phyloP scores from a whole-genome alignment of 2,797 vertebrate species.

The Rhabdophis nuchalis region DNA sequence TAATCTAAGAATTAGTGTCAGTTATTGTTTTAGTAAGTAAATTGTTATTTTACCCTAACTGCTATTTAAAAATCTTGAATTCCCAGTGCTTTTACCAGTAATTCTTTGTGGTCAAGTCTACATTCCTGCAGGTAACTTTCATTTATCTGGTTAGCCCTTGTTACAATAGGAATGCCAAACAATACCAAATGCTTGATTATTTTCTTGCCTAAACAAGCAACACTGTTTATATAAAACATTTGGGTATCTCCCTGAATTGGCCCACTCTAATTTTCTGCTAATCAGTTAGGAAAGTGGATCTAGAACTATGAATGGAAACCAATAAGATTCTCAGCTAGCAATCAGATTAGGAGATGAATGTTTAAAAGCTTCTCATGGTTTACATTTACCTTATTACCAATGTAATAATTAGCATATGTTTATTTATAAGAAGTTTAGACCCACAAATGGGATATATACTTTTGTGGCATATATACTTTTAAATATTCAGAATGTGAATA shows the following conservation, averaged over 20 bases:
- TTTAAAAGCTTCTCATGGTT: not conserved
- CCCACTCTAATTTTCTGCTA: not conserved
- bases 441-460: not conserved
- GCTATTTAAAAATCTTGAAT: not conserved
- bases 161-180: not conserved
- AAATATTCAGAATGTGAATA: not conserved
- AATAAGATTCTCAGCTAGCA: not conserved
- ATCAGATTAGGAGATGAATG: not conserved
- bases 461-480: not conserved
- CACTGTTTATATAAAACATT: not conserved
- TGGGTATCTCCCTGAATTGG: not conserved
- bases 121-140: not conserved
- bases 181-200: not conserved
- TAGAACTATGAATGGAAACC: not conserved
- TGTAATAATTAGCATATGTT: not conserved
- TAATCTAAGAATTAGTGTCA: not conserved
- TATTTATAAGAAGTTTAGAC: not conserved
- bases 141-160: not conserved
- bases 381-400: not conserved
- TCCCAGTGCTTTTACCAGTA: not conserved
- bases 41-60: not conserved
- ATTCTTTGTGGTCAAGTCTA: not conserved
- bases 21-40: not conserved
- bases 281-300: not conserved
- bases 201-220: not conserved